Base-by-base conservation (phyloP, 2,888 invertebrate genomes). In the Agrochola litura region DNA sequence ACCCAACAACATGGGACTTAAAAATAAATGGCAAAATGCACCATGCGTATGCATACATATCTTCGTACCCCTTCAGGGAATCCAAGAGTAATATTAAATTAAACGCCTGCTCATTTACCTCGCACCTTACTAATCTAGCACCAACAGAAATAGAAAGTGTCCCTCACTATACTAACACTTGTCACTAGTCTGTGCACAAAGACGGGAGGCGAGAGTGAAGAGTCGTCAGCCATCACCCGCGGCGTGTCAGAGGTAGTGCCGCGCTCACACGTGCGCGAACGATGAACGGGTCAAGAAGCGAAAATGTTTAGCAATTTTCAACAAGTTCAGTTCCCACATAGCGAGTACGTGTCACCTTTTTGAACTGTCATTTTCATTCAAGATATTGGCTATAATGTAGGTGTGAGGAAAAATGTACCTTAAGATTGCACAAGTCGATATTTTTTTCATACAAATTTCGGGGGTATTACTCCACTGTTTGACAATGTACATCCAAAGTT, bases 81-180 rank as follows among this genome's bases (percentile, higher is more conserved):
- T 8, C 8, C 2, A 41, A 37, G 10, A 22, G 14, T n/a, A 0
- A 25, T 58, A 0, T 16, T 58, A 25, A 58, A 25, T 25, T 14
- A 25, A 25, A 46, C 5, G 22, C 30, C 52, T 37, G 16, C 30
- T 14, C 2, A 22, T 22, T 52, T 61, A n/a, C 4, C 19, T 61
- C 61, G 16, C 16, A 12, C 8, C 19, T 6, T 1, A 12, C 37
- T 37, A 30, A 25, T 14, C 1, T 25, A 67, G 60, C 12, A 19
- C 4, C 6, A 56, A 76, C 79, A 76, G 61, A 76, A 82, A 79
- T 79, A 82, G 82, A 22, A 81, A 30, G 16, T 6, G 54, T 49
- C 10, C 6, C 52, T 54, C 56, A 9, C 56, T 43, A 10, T 0
- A n/a, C 41, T 2, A 25, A 22, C 10, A 25, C 75, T 54, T n/a